Evolutionary conservation across 1,140 invertebrate species (phyloP).

Genomic region (Adelges cooleyi): DNA sequence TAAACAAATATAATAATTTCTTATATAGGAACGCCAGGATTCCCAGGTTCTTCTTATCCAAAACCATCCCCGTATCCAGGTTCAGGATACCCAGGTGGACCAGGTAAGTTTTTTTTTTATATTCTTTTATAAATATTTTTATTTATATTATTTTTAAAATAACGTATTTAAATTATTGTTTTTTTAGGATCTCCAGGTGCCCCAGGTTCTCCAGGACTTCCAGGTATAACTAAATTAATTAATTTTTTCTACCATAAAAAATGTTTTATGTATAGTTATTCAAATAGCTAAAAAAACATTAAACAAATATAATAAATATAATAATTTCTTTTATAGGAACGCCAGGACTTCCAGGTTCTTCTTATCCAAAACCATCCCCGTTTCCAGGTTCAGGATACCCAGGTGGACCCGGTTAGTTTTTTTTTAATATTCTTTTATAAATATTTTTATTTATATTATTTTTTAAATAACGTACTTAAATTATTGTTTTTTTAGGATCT

Average conservation of each 20-base stretch:
- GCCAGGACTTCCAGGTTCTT: slow-evolving; percentile 34
- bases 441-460: too few species aligned
- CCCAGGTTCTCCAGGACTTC: slow-evolving; percentile 32
- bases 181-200: slow-evolving; percentile 32
- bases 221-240: slow-evolving; percentile 28
- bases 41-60: slow-evolving; percentile 33
- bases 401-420: slow-evolving; percentile 29
- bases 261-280: too few species aligned
- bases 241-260: too few species aligned
- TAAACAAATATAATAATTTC: too few species aligned
- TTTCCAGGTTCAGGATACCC: slow-evolving; percentile 30
- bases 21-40: slow-evolving; percentile 30
- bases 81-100: slow-evolving; percentile 29
- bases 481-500: slow-evolving; percentile 26
- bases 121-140: too few species aligned
- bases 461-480: too few species aligned
- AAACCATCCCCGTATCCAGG: slow-evolving; percentile 35
- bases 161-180: too few species aligned
- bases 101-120: slow-evolving; percentile 28
- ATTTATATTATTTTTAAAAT: too few species aligned
- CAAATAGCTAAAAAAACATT: background rate
- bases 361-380: slow-evolving; percentile 17
- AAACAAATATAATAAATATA: too few species aligned
- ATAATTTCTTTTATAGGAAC: too few species aligned
- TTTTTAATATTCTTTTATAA: too few species aligned